These are phyloP conservation scores for Carlito syrichta DNA, from an alignment of 2,113 vertebrate genomes.

Conservation along the genomic window DNA sequence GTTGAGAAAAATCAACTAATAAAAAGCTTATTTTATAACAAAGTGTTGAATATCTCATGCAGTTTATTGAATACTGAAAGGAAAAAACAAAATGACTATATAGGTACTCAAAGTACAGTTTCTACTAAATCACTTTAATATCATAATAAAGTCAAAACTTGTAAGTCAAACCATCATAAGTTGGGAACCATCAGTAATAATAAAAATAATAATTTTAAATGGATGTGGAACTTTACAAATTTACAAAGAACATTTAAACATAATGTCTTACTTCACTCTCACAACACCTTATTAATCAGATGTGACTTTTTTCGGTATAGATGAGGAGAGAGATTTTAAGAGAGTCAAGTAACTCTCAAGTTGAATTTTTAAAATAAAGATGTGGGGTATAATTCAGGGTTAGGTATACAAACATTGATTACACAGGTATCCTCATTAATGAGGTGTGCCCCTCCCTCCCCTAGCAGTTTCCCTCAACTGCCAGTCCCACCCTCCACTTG, in stretches of 20 bases:
- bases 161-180: neutral
- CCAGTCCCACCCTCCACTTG: too few relatives aligned
- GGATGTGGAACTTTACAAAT: neutral
- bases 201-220: neutral
- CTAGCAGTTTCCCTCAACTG: too few relatives aligned
- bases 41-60: neutral
- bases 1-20: neutral
- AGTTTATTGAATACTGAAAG: neutral
- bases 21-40: neutral
- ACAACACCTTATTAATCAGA: neutral
- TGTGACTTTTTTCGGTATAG: neutral
- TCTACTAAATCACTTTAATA: neutral
- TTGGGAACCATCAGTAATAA: neutral
- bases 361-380: neutral
- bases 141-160: neutral
- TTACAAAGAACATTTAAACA: neutral
- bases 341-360: neutral
- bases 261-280: neutral
- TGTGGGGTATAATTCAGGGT: too few relatives aligned
- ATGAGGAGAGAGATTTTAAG: neutral
- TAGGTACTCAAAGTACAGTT: neutral
- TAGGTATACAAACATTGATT: too few relatives aligned
- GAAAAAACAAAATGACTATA: neutral
- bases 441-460: too few relatives aligned
- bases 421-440: too few relatives aligned